phyloP scores from a whole-genome alignment of 2,888 invertebrate genomes.

The Ethmia dodecea region DNA sequence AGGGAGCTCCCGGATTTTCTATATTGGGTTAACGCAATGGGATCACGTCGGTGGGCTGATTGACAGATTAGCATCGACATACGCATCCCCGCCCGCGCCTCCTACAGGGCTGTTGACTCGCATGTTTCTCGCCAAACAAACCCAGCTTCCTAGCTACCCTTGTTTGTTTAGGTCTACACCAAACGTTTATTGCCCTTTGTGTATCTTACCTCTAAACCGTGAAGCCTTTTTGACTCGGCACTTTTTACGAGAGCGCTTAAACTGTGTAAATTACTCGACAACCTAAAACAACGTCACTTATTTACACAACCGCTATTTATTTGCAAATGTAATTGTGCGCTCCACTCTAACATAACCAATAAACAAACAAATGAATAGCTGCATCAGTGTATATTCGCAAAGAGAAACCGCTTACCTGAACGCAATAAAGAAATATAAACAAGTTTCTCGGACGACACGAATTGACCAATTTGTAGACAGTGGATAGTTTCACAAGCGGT shows the following conservation, averaged over 20 bases:
- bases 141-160: conserved; percentile 75
- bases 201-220: conserved; percentile 70
- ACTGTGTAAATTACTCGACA: conserved; percentile 53
- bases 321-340: conserved; percentile 27
- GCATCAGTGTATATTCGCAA: conserved; percentile 33
- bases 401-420: conserved; percentile 43
- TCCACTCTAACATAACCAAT: conserved; percentile 17
- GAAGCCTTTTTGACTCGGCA: conserved; percentile 75
- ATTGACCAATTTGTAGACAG: conserved; percentile 59
- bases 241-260: conserved; percentile 70
- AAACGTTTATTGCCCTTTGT: conserved; percentile 75
- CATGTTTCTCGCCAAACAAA: conserved; percentile 73
- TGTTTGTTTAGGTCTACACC: conserved; percentile 74
- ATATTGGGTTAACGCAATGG: conserved; percentile 23
- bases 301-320: conserved; percentile 21
- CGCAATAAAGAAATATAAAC: conserved; percentile 47
- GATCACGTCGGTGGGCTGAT: conserved; percentile 29
- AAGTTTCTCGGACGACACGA: conserved; percentile 47
- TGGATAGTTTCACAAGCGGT: conserved; percentile 51
- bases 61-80: conserved; percentile 46
- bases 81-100: conserved; percentile 27
- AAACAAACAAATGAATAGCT: conserved; percentile 31
- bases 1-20: too few species aligned
- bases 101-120: conserved; percentile 57
- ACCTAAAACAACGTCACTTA: conserved; percentile 34